Conservation (phyloP, 92 coral and sea anemone genomes). For the Heteractis magnifica region DNA sequence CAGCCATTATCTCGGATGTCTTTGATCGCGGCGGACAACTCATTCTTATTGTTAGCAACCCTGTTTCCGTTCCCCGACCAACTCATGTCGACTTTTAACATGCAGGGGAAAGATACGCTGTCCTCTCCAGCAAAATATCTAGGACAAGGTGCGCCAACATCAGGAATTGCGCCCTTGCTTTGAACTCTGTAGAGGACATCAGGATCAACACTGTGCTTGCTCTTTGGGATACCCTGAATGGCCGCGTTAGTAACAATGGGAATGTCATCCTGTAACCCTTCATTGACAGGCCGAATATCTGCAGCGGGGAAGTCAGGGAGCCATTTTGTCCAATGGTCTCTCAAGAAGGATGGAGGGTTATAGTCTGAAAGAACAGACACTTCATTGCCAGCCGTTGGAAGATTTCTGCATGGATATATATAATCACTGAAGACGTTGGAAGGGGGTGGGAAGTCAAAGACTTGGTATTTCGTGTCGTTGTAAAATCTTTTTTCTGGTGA, state of each 20-base stretch:
- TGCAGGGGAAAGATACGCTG: conserved; percentile 36
- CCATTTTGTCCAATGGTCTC: conserved; percentile 9
- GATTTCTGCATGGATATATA: background rate
- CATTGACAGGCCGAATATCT: no score
- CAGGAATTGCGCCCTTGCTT: conserved; percentile 35
- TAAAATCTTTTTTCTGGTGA: no score
- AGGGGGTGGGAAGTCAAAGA: no score
- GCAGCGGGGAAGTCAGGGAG: background rate
- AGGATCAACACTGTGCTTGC: conserved; percentile 47
- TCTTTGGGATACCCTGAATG: background rate
- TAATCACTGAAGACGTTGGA: no score
- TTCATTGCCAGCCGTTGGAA: conserved; percentile 6
- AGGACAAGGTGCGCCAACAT: conserved; percentile 47
- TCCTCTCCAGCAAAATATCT: conserved; percentile 13
- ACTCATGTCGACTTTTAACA: conserved; percentile 46
- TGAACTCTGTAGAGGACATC: conserved; percentile 45
- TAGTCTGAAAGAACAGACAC: conserved; percentile 8
- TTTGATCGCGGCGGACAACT: conserved; percentile 16
- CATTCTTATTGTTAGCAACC: conserved; percentile 34
- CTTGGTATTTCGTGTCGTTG: no score
- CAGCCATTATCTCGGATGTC: conserved; percentile 28
- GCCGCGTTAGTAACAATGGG: no score
- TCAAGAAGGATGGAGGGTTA: conserved; percentile 11
- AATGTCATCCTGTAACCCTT: no score
- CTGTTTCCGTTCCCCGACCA: conserved; percentile 31